A percentile compares a stretch with the other conserved stretches of the same genome.
Conservation (phyloP, 2,797 vertebrate genomes). For the Xiphophorus birchmanni region DNA sequence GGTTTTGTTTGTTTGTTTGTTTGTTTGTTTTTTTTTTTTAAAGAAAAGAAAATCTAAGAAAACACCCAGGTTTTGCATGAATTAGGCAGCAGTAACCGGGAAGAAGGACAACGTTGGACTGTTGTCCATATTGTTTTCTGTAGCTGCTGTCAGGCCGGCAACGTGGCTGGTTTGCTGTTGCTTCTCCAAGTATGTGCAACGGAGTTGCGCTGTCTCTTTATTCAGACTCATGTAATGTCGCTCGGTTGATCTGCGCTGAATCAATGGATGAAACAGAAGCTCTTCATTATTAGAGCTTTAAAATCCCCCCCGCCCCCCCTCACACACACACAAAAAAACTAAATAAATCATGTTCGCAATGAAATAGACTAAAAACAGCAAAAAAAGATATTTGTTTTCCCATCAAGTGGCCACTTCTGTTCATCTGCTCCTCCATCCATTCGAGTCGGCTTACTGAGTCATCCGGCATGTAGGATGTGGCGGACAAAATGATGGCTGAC, state of each 20-base stretch:
- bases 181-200: slow-evolving; percentile 30
- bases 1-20: background rate
- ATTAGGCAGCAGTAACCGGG: slow-evolving; percentile 20
- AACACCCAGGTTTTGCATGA: background rate
- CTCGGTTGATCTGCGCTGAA: background rate
- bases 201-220: background rate
- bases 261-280: background rate
- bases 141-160: slow-evolving; percentile 48
- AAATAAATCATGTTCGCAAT: slow-evolving; percentile 32
- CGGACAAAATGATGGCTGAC: slow-evolving; percentile 59
- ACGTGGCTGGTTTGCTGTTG: slow-evolving; percentile 58
- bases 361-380: background rate
- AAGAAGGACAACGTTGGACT: slow-evolving; percentile 50
- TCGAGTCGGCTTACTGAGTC: slow-evolving; percentile 54
- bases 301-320: background rate
- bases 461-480: slow-evolving; percentile 48
- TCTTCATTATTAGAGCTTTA: slow-evolving; percentile 16
- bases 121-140: slow-evolving; percentile 37
- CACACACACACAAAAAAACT: background rate
- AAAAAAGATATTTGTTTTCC: background rate
- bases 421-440: slow-evolving; percentile 9
- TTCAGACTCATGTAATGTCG: slow-evolving; percentile 1
- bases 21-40: background rate
- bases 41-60: background rate
- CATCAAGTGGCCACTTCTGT: background rate